These are phyloP conservation scores for Fukomys damarensis DNA, from an alignment of 2,113 vertebrate species.

Conservation along the genomic window DNA sequence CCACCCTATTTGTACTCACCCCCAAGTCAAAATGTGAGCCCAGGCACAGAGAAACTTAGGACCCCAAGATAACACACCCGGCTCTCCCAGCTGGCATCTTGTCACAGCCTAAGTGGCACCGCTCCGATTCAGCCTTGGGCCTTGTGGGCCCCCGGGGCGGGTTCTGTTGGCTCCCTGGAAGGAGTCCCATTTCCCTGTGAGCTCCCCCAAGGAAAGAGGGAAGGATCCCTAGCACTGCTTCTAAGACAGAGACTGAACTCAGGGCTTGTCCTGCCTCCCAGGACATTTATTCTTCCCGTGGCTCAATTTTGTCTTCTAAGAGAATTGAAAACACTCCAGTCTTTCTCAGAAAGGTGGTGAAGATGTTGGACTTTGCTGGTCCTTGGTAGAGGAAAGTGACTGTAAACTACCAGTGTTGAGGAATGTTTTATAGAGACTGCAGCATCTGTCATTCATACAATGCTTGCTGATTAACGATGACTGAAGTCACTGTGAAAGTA, in stretches of 20 bases:
- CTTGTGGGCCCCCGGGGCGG: no score
- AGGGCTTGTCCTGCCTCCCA: neutral
- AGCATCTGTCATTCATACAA: constrained; percentile 2
- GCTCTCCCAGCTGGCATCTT: neutral
- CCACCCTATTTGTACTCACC: no score
- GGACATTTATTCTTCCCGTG: neutral
- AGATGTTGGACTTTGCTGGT: neutral
- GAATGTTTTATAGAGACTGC: neutral
- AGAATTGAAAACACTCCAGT: neutral
- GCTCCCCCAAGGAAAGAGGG: no score
- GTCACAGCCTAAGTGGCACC: neutral
- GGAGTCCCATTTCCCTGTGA: neutral
- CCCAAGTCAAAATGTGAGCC: neutral
- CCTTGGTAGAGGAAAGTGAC: neutral
- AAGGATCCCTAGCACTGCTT: neutral
- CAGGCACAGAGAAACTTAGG: neutral
- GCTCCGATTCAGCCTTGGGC: neutral
- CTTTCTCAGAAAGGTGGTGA: neutral
- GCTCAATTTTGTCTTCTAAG: neutral
- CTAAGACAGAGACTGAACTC: neutral
- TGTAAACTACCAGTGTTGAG: neutral
- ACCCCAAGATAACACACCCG: neutral
- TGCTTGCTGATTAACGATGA: neutral
- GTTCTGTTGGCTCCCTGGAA: neutral
- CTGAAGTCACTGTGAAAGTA: constrained; percentile 30